These are phyloP conservation scores for Lophius americanus DNA, from an alignment of 2,797 vertebrate genomes.

Conservation along the genomic window DNA sequence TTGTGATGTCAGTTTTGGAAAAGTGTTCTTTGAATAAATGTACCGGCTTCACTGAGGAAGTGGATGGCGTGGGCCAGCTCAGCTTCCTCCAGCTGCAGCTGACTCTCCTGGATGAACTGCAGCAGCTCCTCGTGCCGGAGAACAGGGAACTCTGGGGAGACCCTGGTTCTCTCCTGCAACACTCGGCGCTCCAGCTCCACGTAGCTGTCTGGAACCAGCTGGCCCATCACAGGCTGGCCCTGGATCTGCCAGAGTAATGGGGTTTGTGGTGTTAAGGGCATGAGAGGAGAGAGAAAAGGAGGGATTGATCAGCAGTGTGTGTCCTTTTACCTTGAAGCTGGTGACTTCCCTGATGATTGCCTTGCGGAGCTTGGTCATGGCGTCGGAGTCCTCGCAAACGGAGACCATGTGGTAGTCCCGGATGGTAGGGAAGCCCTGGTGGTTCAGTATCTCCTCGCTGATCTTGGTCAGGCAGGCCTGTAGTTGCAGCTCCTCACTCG, in stretches of 20 bases:
- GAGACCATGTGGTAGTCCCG: slow-evolving; percentile 89
- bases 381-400: slow-evolving; percentile 88
- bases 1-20: no score
- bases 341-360: slow-evolving; percentile 87
- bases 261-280: neutral
- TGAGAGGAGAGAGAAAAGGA: neutral
- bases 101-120: slow-evolving; percentile 88
- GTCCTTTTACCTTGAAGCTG: slow-evolving; percentile 86
- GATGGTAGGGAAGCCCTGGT: slow-evolving; percentile 90
- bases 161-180: slow-evolving; percentile 84
- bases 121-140: slow-evolving; percentile 85
- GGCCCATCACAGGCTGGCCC: slow-evolving; percentile 93
- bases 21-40: no score
- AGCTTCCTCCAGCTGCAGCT: slow-evolving; percentile 91
- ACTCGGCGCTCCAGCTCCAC: slow-evolving; percentile 92
- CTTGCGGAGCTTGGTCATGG: slow-evolving; percentile 88
- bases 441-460: slow-evolving; percentile 86
- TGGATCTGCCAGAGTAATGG: slow-evolving; percentile 84
- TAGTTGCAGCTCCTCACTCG: slow-evolving; percentile 86
- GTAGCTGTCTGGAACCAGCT: slow-evolving; percentile 96
- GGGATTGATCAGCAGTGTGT: neutral
- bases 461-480: slow-evolving; percentile 88
- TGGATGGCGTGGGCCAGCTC: slow-evolving; percentile 92
- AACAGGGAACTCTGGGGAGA: slow-evolving; percentile 90
- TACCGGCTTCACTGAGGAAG: slow-evolving; percentile 95